These are phyloP conservation scores for Drosophila seclusa DNA, from an alignment of 2,888 invertebrate species.

Conservation along the genomic window DNA sequence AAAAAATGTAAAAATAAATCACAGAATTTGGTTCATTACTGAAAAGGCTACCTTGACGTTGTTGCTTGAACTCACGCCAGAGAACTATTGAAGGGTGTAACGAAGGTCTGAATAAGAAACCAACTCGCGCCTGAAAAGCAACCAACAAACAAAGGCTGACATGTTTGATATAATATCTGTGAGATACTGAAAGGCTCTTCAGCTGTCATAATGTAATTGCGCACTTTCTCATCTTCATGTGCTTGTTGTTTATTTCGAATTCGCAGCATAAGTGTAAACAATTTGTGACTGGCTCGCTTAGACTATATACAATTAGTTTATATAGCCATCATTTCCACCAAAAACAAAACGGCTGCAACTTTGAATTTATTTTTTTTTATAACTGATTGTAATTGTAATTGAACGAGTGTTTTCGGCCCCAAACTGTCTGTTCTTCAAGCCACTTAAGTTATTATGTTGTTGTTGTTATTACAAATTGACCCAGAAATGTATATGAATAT, in stretches of 20 bases:
- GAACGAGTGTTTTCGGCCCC: slow-evolving; percentile 8
- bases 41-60: slow-evolving; percentile 75
- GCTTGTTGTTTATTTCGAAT: slow-evolving; percentile 44
- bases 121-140: neutral
- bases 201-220: slow-evolving; percentile 39
- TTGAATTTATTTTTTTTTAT: slow-evolving; percentile 19
- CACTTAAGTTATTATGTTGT: slow-evolving; percentile 8
- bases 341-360: slow-evolving; percentile 23
- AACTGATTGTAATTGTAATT: slow-evolving; percentile 24
- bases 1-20: slow-evolving; percentile 66
- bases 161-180: slow-evolving; percentile 13
- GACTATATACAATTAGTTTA: slow-evolving; percentile 37
- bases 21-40: slow-evolving; percentile 77
- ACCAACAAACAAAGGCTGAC: neutral
- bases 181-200: slow-evolving; percentile 25
- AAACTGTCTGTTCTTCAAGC: slow-evolving; percentile 24
- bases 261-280: slow-evolving; percentile 46
- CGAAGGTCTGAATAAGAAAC: slow-evolving; percentile 55
- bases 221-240: slow-evolving; percentile 16
- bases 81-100: slow-evolving; percentile 73
- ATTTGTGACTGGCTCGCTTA: slow-evolving; percentile 23
- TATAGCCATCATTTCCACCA: slow-evolving; percentile 24
- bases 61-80: slow-evolving; percentile 75
- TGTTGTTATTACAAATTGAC: slow-evolving; percentile 33
- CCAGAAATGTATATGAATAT: slow-evolving; percentile 9